Conservation (phyloP, 2,113 vertebrate species). For the Rhombomys opimus region DNA sequence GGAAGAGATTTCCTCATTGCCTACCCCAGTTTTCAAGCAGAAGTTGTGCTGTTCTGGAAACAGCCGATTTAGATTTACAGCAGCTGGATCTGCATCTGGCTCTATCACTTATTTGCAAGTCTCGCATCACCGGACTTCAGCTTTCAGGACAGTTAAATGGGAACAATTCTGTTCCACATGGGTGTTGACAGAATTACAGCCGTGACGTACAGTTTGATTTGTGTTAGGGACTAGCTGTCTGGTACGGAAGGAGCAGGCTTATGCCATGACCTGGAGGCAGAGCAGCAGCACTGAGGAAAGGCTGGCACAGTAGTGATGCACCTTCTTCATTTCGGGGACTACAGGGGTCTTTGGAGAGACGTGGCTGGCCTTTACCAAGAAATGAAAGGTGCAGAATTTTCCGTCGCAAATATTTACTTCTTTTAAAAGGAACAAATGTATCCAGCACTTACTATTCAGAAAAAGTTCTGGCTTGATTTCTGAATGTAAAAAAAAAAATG, state of each 20-base stretch:
- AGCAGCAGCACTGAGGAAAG: accelerated
- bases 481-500: neutral
- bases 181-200: neutral
- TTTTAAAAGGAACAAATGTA: conserved; percentile 29
- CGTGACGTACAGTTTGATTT: neutral
- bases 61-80: neutral
- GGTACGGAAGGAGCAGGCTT: neutral
- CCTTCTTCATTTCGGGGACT: neutral
- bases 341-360: conserved; percentile 9
- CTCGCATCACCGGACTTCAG: neutral
- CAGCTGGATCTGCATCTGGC: neutral
- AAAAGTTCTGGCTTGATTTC: conserved; percentile 16
- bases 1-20: neutral
- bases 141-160: conserved; percentile 7
- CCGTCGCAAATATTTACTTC: conserved; percentile 8
- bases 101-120: conserved; percentile 13
- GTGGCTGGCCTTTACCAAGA: neutral
- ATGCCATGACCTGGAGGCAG: neutral
- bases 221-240: neutral
- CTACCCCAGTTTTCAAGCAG: neutral
- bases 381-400: neutral
- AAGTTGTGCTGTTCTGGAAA: neutral
- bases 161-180: neutral
- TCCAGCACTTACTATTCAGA: conserved; percentile 1
- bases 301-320: neutral